These are phyloP conservation scores for Salvator merianae DNA, from an alignment of 2,113 vertebrate species.

Conservation along the genomic window DNA sequence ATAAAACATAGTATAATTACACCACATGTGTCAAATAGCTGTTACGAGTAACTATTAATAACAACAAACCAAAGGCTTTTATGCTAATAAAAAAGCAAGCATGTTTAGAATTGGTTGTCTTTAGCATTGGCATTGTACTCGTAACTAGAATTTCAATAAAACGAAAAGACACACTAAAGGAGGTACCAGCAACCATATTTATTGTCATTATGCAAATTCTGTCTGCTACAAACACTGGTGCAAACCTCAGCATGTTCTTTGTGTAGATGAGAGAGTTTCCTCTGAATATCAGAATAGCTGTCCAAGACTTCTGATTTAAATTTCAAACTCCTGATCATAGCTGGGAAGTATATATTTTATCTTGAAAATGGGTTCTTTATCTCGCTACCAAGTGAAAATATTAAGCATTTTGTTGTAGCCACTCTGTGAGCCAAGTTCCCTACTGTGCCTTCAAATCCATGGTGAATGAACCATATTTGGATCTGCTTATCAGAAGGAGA, in stretches of 20 bases:
- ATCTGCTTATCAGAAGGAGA: constrained; percentile 81
- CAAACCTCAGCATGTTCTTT: constrained; percentile 74
- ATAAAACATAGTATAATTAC: constrained; percentile 27
- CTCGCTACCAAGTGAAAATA: constrained; percentile 77
- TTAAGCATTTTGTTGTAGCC: constrained; percentile 81
- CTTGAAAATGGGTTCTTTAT: constrained; percentile 77
- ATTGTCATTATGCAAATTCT: constrained; percentile 66
- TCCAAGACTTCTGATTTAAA: constrained; percentile 81
- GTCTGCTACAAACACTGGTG: constrained; percentile 58
- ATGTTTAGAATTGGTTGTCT: constrained; percentile 27
- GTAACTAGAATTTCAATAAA: constrained; percentile 48
- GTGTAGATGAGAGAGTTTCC: constrained; percentile 72
- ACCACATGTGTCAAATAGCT: constrained; percentile 29
- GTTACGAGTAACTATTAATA: constrained; percentile 26
- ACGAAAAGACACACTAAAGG: constrained; percentile 41
- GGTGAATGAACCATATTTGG: constrained; percentile 81
- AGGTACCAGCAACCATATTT: constrained; percentile 54
- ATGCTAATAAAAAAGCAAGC: constrained; percentile 53
- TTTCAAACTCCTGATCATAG: constrained; percentile 80
- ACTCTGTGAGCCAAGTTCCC: constrained; percentile 77
- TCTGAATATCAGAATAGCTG: constrained; percentile 77
- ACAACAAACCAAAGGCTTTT: constrained; percentile 47
- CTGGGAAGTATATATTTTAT: constrained; percentile 72
- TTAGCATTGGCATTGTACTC: constrained; percentile 43
- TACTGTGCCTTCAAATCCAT: constrained; percentile 81